Evolutionary conservation across 2,888 invertebrate species (phyloP), one percentile per base, ranked within the genome.

Genomic region (Malachius bipustulatus): DNA sequence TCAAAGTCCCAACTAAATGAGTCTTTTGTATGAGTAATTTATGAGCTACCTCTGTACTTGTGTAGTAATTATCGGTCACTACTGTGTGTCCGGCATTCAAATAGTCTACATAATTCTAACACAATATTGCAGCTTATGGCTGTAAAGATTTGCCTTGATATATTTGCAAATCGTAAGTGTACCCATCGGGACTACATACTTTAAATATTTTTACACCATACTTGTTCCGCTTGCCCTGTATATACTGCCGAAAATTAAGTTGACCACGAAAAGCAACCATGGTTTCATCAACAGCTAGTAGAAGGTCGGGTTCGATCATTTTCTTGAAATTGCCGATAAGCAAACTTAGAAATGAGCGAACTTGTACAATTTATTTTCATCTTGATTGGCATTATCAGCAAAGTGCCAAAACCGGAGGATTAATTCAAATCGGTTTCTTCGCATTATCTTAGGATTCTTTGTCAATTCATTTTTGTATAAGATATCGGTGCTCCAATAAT

Each of bases 261-360:
- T 52, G 47, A 3, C 56, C 57, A 10, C 54, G 47, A 51, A 53
- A 58, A 26, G 56, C 38, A 0, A 57, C 48, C 51, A 45, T 46
- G 2, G 38, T 32, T 31, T 42, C 38, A 19, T 40, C 42, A 10
- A 46, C 30, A 12, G 39, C 35, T 1, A 45, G 10, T 16, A 38
- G 32, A 30, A 41, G 32, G 13, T 33, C 14, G 3, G 42, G 40
- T 12, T 34, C 14, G 13, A 34, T 27, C 24, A 12, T 12, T n/a
- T 28, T 10, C 13, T 28, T 14, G 32, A 38, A 38, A 4, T 38
- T 35, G 12, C 13, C 4, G 2, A 16, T 32, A 14, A 30, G 33
- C 30, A n/a, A 2, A 10, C 8, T 9, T 24, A 24, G 24, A 8
- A 24, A n/a, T 24, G 24, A n/a, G n/a, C n/a, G 8, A 24, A 24